These are phyloP conservation scores for Pterobdella sp. DNA, from an alignment of 2,888 invertebrate species.

Conservation along the genomic window DNA sequence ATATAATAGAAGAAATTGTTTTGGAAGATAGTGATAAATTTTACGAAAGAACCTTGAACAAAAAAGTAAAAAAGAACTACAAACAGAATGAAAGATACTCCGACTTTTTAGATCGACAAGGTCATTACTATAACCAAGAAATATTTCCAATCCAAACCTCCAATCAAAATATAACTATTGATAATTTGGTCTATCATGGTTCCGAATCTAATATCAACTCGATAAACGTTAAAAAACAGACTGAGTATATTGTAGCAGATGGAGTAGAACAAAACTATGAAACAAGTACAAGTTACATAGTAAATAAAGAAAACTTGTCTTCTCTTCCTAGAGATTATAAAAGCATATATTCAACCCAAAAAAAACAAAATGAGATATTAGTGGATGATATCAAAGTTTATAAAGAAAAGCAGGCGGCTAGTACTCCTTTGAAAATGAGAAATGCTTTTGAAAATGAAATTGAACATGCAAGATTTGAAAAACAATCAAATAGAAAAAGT, in stretches of 20 bases:
- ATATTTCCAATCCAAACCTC: background rate
- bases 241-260: background rate
- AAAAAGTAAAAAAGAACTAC: constrained; percentile 11
- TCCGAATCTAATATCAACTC: too few relatives aligned
- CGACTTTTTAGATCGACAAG: background rate
- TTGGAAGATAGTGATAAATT: constrained; percentile 31
- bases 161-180: background rate
- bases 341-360: background rate
- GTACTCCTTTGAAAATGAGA: background rate
- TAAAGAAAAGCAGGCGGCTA: background rate
- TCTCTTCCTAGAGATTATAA: background rate
- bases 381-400: background rate
- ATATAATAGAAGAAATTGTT: constrained; percentile 29
- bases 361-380: background rate
- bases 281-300: background rate
- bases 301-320: constrained; percentile 4
- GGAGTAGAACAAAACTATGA: background rate
- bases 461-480: background rate
- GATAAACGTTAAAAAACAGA: background rate
- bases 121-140: background rate
- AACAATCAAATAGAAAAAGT: constrained; percentile 10
- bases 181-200: background rate
- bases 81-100: background rate
- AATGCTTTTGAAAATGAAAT: constrained; percentile 3
- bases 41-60: constrained; percentile 27